Conservation (phyloP, 1,140 invertebrate genomes). For the Tetramorium alpestre region DNA sequence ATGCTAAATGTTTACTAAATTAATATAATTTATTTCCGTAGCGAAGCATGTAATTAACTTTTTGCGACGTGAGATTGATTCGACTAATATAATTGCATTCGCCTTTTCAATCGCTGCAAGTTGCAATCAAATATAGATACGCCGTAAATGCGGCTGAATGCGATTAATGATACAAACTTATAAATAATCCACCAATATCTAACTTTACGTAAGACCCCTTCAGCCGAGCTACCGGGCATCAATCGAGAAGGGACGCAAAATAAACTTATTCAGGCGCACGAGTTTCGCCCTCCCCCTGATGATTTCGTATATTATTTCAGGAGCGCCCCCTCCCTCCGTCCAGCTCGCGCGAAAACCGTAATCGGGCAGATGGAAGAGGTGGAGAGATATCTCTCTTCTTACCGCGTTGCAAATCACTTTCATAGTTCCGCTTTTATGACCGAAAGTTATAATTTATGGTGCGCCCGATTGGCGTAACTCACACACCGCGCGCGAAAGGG, state of each 20-base stretch:
- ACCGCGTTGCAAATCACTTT: conserved; percentile 77
- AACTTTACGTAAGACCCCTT: conserved; percentile 64
- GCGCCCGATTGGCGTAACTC: conserved; percentile 66
- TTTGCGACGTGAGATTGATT: neutral
- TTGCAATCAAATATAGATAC: neutral
- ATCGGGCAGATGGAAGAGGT: conserved; percentile 15
- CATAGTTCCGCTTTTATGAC: conserved; percentile 77
- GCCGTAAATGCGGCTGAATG: conserved; percentile 56
- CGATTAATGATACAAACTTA: conserved; percentile 77
- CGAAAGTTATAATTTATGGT: conserved; percentile 75
- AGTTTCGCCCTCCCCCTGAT: conserved; percentile 40
- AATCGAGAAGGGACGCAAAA: conserved; percentile 48
- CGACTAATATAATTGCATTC: conserved; percentile 8
- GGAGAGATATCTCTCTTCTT: conserved; percentile 49
- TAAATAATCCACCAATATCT: conserved; percentile 74
- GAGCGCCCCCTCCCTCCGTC: neutral
- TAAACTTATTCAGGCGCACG: neutral
- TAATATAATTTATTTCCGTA: conserved; percentile 5
- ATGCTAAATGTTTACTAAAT: neutral
- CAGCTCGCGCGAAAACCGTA: conserved; percentile 16
- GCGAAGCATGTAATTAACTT: conserved; percentile 6
- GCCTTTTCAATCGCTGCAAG: conserved; percentile 19
- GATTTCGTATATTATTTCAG: conserved; percentile 66
- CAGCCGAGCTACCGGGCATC: conserved; percentile 46
- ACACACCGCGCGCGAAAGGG: conserved; percentile 42